Conservation (phyloP, 2,888 invertebrate species). For the Eumacrocentrus americanus region DNA sequence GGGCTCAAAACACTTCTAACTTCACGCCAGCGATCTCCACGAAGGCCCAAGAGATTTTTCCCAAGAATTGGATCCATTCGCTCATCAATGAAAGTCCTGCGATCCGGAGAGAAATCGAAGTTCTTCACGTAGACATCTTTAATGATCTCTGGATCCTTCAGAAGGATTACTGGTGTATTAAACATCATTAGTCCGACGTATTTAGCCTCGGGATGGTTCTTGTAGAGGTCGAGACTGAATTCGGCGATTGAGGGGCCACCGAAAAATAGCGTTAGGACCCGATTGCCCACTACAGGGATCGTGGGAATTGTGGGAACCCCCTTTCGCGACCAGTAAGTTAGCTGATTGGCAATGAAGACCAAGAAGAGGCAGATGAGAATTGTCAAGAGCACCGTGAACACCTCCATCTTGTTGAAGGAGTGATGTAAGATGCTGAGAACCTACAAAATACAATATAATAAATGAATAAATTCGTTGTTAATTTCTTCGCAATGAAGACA, state of each 20-base stretch:
- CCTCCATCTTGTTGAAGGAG: too few relatives aligned
- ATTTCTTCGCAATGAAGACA: too few relatives aligned
- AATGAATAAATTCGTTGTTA: too few relatives aligned
- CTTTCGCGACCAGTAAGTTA: neutral
- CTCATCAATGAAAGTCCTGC: conserved; percentile 44
- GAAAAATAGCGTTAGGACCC: neutral
- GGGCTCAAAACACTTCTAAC: conserved; percentile 48
- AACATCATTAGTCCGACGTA: conserved; percentile 50
- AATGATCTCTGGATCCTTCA: conserved; percentile 54
- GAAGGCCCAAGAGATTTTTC: conserved; percentile 48
- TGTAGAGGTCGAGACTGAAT: conserved; percentile 31
- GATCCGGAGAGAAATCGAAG: conserved; percentile 52
- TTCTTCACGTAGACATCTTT: conserved; percentile 48
- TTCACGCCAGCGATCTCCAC: conserved; percentile 48
- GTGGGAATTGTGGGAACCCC: neutral
- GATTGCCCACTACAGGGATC: neutral
- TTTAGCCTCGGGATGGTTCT: conserved; percentile 18
- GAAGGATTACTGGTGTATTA: conserved; percentile 41
- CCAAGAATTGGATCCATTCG: conserved; percentile 49
- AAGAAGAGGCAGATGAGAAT: too few relatives aligned
- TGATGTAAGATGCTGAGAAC: too few relatives aligned
- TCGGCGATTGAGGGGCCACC: neutral
- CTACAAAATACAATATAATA: too few relatives aligned
- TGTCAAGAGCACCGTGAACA: too few relatives aligned
- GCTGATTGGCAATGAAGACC: neutral